Base-by-base conservation (phyloP, 1,140 invertebrate species). In the Polyergus mexicanus region DNA sequence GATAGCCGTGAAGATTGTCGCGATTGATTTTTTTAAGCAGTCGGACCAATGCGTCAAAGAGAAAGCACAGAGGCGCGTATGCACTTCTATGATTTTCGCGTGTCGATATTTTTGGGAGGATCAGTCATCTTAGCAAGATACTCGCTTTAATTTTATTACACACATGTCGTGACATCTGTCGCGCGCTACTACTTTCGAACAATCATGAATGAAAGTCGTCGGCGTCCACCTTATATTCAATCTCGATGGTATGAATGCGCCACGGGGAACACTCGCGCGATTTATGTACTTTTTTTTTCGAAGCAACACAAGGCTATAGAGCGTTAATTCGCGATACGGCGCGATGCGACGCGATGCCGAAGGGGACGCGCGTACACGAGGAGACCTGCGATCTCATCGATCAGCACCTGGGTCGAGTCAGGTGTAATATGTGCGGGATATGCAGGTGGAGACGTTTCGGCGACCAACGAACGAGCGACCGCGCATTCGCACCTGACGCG, bases 201-300 rank as follows among this genome's bases (percentile, higher is more conserved):
- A 8, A 47, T 32, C 25, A 83, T 83, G 78, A 83, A 83, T 83
- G 78, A 74, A 83, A 74, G 47, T 83, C 28, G 2, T 1, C 13
- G 6, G 11, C 25, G 51, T 72, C 13, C 54, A 71, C 54, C 22
- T 41, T 54, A 54, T 47, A 32, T 44, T 22, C 8, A 8, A 19
- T 2, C 1, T 60, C 19, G 78, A 47, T 72, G 25, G 25, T 8
- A 11, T 8, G 11, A 71, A 51, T 25, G 38, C 38, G 51, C 54
- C 63, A 41, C 16, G 22, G 13, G 16, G 25, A 22, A 38, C 7
- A 13, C 3, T 35, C 44, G 28, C 32, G 32, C 25, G 11, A 56
- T 22, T 3, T 72, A 13, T 72, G 28, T 11, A 74, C 13, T 8
- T 74, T 38, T 38, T 32, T 69, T 38, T 41, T 44, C 63, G 47